Base-by-base conservation (phyloP, 35 echinoderm and acorn worm genomes). In the Apostichopus californicus region DNA sequence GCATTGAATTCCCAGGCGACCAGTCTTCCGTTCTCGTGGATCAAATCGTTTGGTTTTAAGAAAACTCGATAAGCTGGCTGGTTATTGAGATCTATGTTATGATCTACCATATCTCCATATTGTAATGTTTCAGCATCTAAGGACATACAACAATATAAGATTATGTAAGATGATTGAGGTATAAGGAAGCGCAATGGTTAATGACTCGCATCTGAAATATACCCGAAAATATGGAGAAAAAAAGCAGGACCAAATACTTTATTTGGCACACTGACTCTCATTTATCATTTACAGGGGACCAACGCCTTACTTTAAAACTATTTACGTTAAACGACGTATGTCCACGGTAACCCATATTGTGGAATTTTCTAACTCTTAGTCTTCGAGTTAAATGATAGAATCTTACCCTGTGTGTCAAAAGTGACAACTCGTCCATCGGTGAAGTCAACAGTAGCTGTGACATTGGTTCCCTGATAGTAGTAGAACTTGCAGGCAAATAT, bases 1-100 rank as follows among this genome's bases (percentile, higher is more conserved):
- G 93, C 93, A 20, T 97, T 88, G 68, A 97, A 93, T 59, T 97
- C 96, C 96, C 96, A 97, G 3, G 93, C 93, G 11, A 97, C 93
- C 72, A 97, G 26, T 24, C 87, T 75, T 6, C 96, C 96, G 46
- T 91, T 89, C 20, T 61, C 61, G 77, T 90, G 78, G 57, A 97
- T 86, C 20, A 84, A 65, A 72, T 94, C 85, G 73, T 97, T 97
- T 18, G 88, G 28, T 79, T 92, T 93, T 5, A 97, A 81, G 88
- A 89, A 97, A 5, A 97, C 79, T 46, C 71, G 60, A 22, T 71
- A 92, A 12, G 86, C 80, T 17, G 96, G 96, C 34, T 97, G 96
- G 73, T 94, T 95, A 46, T 90, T 95, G 3, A 95, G 79, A 23
- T 91, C 64, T 13, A 83, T 79, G 72, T 97, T 86, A 17, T 94